Evolutionary conservation across 2,888 invertebrate genomes (phyloP).

Genomic region (Mimachlamys varia): DNA sequence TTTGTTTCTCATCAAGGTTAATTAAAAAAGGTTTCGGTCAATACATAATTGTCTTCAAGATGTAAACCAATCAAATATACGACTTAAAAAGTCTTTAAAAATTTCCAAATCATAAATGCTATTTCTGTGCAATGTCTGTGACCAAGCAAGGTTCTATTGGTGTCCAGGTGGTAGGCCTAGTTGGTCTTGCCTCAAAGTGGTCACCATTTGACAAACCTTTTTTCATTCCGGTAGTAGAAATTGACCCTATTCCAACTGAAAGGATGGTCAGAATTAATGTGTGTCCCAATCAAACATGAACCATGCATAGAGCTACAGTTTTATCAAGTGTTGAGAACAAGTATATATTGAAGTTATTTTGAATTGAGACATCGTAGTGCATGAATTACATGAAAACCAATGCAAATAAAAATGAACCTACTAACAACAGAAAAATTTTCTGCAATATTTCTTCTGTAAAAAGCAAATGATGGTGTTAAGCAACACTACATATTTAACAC

Average conservation of each 20-base stretch:
- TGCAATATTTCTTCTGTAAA: too few relatives aligned
- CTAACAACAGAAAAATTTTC: too few relatives aligned
- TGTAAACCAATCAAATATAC: too few relatives aligned
- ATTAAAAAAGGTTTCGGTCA: too few relatives aligned
- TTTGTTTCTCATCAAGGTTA: too few relatives aligned
- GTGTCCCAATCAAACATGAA: background rate
- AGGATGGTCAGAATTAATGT: background rate
- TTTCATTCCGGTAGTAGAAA: conserved; percentile 40
- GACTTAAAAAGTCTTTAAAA: too few relatives aligned
- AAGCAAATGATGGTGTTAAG: background rate
- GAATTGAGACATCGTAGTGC: too few relatives aligned
- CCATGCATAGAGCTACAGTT: background rate
- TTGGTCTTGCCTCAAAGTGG: background rate
- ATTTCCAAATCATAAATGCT: too few relatives aligned
- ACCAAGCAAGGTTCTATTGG: background rate
- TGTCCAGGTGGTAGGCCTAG: background rate
- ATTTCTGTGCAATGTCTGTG: background rate
- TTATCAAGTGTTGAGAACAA: too few relatives aligned
- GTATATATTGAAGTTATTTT: background rate
- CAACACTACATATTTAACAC: background rate
- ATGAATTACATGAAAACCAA: too few relatives aligned
- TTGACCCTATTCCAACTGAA: conserved; percentile 43
- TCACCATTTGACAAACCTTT: conserved; percentile 39
- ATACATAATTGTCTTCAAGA: too few relatives aligned
- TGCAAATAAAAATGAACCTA: too few relatives aligned